phyloP scores from a whole-genome alignment of 2,113 vertebrate species.

The Leptobrachium ailaonicum region DNA sequence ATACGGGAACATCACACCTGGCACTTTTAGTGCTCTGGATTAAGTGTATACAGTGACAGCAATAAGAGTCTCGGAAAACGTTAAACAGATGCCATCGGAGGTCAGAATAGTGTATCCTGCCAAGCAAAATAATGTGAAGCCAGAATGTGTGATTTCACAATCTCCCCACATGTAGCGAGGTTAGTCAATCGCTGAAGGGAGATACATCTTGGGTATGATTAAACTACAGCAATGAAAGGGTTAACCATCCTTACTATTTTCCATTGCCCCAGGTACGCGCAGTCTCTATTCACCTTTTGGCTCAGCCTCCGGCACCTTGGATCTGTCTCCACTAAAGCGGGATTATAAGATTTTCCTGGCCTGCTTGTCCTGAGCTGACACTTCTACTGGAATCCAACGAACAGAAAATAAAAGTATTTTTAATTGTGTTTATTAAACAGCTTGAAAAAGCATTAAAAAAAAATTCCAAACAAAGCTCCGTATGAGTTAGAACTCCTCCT shows the following conservation, averaged over 20 bases:
- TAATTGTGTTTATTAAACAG: not conserved
- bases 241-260: not conserved
- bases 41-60: not conserved
- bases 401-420: slow-evolving; percentile 21
- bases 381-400: not conserved
- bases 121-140: not conserved
- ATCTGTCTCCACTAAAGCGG: not conserved
- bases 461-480: too few species aligned
- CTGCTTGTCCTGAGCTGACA: slow-evolving; percentile 15
- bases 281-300: not conserved
- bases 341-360: slow-evolving; percentile 32
- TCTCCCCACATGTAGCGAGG: not conserved
- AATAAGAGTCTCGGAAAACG: not conserved
- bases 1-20: not conserved
- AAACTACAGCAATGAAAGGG: not conserved
- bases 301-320: not conserved
- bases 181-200: not conserved
- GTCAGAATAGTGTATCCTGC: not conserved
- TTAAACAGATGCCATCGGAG: not conserved
- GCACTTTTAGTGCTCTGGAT: not conserved
- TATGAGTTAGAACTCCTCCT: too few species aligned
- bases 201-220: too few species aligned
- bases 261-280: not conserved
- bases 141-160: not conserved
- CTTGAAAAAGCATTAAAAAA: not conserved